Base-by-base conservation (phyloP, 2,888 invertebrate genomes). In the Scaeva pyrastri region DNA sequence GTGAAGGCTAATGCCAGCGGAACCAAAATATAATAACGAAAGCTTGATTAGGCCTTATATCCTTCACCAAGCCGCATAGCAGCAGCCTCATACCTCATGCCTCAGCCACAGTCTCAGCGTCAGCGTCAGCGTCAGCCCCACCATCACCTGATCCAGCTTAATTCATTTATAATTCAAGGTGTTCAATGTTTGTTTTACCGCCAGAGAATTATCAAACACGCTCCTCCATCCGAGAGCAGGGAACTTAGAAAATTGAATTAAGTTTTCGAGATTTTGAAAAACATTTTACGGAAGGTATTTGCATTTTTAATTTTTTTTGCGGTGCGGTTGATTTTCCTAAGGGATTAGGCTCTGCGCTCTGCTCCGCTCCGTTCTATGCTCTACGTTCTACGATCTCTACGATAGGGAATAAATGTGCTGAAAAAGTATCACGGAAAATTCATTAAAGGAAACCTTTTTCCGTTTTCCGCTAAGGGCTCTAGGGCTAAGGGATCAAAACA, bases 101-200 rank as follows among this genome's bases (percentile, higher is more conserved):
- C n/a, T n/a, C n/a, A n/a, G n/a, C n/a, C n/a, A n/a, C n/a, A n/a
- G n/a, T n/a, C n/a, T n/a, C n/a, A n/a, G n/a, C n/a, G n/a, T n/a
- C n/a, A n/a, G n/a, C n/a, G n/a, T n/a, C n/a, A n/a, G n/a, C n/a
- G n/a, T n/a, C 62, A n/a, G 41, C 56, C 31, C 31, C 12, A 68
- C 39, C 26, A 45, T 26, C 41, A 50, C 50, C 68, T 70, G 71
- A 45, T 50, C 71, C 56, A 45, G 60, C 52, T 73, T 36, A 56
- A 78, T 79, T 83, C 68, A 83, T 78, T 78, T 62, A 83, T 74
- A 79, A 83, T 77, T 68, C 78, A 78, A 68, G 68, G 62, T 68
- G 68, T 74, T 83, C 62, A 79, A 70, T 74, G 70, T 73, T 74
- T 68, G 79, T 74, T 79, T 78, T 79, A 41, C 39, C 64, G 56